These are phyloP conservation scores for Pangasianodon hypophthalmus DNA, from an alignment of 2,113 vertebrate species.

Conservation along the genomic window DNA sequence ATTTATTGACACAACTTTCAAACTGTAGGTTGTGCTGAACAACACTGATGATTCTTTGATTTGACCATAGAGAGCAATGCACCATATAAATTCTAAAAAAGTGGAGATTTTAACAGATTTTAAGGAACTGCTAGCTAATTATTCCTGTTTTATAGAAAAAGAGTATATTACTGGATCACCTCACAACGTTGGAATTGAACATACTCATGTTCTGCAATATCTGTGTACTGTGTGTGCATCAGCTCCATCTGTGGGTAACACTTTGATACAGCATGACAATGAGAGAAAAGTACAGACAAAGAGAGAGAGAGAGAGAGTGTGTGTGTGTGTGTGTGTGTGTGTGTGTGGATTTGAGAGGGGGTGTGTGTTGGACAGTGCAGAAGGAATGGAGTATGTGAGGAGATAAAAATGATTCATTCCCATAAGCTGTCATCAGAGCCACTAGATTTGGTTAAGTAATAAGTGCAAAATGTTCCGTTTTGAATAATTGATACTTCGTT, in stretches of 20 bases:
- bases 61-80: neutral
- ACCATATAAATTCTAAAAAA: neutral
- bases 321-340: constrained; percentile 22
- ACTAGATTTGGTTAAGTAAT: constrained; percentile 70
- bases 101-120: neutral
- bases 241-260: constrained; percentile 54
- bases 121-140: neutral
- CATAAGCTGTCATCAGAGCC: constrained; percentile 57
- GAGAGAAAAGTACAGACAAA: constrained; percentile 15
- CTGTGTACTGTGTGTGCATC: constrained; percentile 35
- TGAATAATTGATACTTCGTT: constrained; percentile 71
- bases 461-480: constrained; percentile 67
- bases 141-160: neutral
- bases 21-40: constrained; percentile 35
- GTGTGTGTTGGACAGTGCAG: constrained; percentile 23
- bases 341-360: constrained; percentile 11
- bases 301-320: constrained; percentile 7
- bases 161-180: neutral
- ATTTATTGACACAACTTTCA: constrained; percentile 13
- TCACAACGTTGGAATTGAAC: neutral
- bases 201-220: constrained; percentile 6
- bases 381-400: constrained; percentile 23
- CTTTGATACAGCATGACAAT: constrained; percentile 39
- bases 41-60: neutral
- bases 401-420: constrained; percentile 61